Evolutionary conservation across 2,888 invertebrate species (phyloP), one percentile per base, ranked within the genome.

Genomic region (Platycnemis pennipes): DNA sequence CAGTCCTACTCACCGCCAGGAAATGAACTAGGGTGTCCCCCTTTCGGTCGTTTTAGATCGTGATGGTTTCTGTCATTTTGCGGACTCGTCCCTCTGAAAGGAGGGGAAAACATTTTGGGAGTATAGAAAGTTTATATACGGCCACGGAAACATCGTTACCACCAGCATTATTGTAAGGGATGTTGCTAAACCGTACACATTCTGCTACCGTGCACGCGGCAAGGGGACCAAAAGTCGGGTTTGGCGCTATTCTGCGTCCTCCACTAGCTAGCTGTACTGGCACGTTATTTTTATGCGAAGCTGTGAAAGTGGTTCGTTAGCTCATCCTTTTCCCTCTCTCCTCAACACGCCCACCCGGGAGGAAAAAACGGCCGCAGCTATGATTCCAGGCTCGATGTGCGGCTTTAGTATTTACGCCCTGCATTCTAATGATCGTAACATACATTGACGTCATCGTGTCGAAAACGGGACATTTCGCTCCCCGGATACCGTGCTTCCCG

Each of bases 241-340:
- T 37, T 13, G 13, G 11, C 37, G 13, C 31, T 37, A 8, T 13
- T 16, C 77, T 77, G 31, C 77, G 37, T 77, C 77, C 37, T 77
- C 31, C 31, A 13, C 77, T 26, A n/a, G 77, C 77, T 77, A 77
- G 77, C 31, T 16, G 77, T 37, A 77, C 77, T 37, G 37, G 13
- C 77, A 31, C 77, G 77, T 77, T 77, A 77, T 77, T 77, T 77
- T 77, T 77, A 77, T 77, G 77, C 77, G 77, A 77, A 77, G 77
- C 77, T 77, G 77, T 77, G 77, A 77, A 77, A 77, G 77, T 77
- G 77, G 77, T 77, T 77, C 77, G 77, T 77, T 77, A 77, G 77
- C 77, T 77, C 77, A 77, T 77, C 77, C 77, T 77, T 16, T 37
- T 77, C 11, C 77, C 77, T 1, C 77, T 37, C 37, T 37, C 77